These are phyloP conservation scores for Phylloscopus collybita DNA, from an alignment of 2,797 vertebrate species.

Conservation along the genomic window DNA sequence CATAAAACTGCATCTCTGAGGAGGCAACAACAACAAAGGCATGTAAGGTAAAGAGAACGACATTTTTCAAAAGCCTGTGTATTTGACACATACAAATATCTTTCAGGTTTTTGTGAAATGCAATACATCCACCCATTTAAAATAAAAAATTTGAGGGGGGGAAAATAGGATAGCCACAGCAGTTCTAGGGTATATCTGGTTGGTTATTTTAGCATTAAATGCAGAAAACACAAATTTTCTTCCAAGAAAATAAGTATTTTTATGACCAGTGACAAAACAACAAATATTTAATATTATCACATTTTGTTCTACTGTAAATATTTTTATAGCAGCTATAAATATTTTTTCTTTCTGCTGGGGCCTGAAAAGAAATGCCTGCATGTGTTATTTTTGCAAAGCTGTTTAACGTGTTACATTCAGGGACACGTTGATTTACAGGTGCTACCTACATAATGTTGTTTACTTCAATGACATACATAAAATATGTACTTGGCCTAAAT, in stretches of 20 bases:
- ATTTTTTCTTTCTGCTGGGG: neutral
- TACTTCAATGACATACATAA: constrained; percentile 31
- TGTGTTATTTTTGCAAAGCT: constrained; percentile 20
- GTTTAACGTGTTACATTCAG: neutral
- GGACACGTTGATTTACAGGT: constrained; percentile 39
- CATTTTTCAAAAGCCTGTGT: neutral
- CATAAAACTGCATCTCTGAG: constrained; percentile 66
- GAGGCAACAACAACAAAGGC: constrained; percentile 30
- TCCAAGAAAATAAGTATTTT: constrained; percentile 5
- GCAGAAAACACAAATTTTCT: neutral
- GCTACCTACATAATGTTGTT: constrained; percentile 18
- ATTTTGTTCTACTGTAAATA: constrained; percentile 39
- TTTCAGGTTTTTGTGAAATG: neutral
- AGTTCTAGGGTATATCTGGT: neutral
- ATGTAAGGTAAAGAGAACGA: neutral
- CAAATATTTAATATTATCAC: constrained; percentile 30
- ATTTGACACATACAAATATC: neutral
- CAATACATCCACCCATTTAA: neutral
- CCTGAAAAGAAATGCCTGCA: neutral
- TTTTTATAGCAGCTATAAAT: constrained; percentile 32
- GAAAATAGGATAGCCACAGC: rapidly evolving
- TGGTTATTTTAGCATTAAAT: neutral
- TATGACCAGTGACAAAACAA: constrained; percentile 2
- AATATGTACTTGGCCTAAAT: constrained; percentile 34
- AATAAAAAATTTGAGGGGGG: neutral